Evolutionary conservation across 1,140 invertebrate genomes (phyloP), one percentile per base, ranked within the genome.

Genomic region (Druon quercuslanigerum): DNA sequence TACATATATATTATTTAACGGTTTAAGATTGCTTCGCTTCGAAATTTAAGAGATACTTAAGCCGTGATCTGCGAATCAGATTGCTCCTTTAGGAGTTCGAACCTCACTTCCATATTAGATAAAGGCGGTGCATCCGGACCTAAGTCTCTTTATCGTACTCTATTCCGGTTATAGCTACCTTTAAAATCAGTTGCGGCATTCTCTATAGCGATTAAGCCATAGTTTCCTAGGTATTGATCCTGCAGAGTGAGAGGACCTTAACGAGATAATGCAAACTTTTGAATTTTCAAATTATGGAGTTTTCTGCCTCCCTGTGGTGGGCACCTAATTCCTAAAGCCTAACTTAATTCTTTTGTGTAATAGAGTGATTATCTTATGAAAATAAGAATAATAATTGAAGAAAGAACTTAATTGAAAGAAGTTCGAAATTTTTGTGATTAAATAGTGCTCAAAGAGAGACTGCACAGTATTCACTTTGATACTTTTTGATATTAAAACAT

Each of bases 171-270:
- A 66, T 66, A n/a, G 33, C 60, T 20, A 33, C 60, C 60, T 66
- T 66, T 33, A 66, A 66, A 66, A 66, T 66, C 60, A 66, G 60
- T 66, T 66, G 60, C n/a, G 60, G 60, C n/a, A 46, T 66, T 25
- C 60, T 66, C 25, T 33, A 46, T 6, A n/a, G 40, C 60, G 13
- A 66, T 66, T 66, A 40, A 66, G 33, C 25, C 5, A 20, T 33
- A 66, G 14, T 66, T 66, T 66, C 60, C 40, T 14, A 66, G 60
- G 17, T 66, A 66, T 66, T 66, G 60, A 16, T 40, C 60, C 60
- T 66, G 9, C 25, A 66, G 60, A 33, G 8, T 66, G 60, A 66
- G n/a, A 16, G 25, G n/a, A 40, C 60, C 33, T 33, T n/a, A 66
- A 40, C 25, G 60, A 3, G 13, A 14, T 14, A 25, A 20, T 33